These are phyloP conservation scores for Agrilus biguttatus DNA, from an alignment of 2,888 invertebrate species.

Conservation along the genomic window DNA sequence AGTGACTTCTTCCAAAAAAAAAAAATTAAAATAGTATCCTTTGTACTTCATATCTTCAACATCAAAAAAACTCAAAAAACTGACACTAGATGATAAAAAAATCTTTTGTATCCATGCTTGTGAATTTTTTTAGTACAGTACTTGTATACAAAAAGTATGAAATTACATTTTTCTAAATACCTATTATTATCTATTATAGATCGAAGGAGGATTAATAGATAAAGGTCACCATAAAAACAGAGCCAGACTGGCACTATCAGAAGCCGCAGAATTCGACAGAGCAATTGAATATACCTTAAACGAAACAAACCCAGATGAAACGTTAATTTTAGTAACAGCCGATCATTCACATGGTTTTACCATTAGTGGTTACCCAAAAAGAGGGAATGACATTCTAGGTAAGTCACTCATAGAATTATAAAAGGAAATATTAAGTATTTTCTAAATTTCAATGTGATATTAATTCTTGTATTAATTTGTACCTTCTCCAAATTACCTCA, in stretches of 20 bases:
- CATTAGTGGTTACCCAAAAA: slow-evolving; percentile 57
- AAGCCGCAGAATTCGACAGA: slow-evolving; percentile 59
- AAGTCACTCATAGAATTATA: slow-evolving; percentile 8
- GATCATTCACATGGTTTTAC: slow-evolving; percentile 64
- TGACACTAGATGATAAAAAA: too few relatives aligned
- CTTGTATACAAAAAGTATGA: too few relatives aligned
- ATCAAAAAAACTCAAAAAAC: too few relatives aligned
- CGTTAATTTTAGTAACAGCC: slow-evolving; percentile 65
- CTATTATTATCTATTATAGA: slow-evolving; percentile 29
- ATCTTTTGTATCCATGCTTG: too few relatives aligned
- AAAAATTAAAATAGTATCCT: too few relatives aligned
- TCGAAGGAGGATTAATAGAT: slow-evolving; percentile 71
- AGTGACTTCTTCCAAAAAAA: too few relatives aligned
- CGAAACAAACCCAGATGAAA: slow-evolving; percentile 43
- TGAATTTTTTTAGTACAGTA: too few relatives aligned
- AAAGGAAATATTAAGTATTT: neutral
- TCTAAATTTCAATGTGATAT: too few relatives aligned
- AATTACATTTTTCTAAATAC: neutral
- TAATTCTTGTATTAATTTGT: too few relatives aligned
- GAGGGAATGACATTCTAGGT: slow-evolving; percentile 58
- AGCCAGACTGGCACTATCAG: slow-evolving; percentile 56
- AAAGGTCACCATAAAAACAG: slow-evolving; percentile 66
- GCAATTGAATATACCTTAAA: slow-evolving; percentile 50
- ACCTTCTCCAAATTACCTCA: too few relatives aligned
- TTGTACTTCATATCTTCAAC: too few relatives aligned